Evolutionary conservation across 2,888 invertebrate genomes (phyloP).

Genomic region (Endotricha flammealis): DNA sequence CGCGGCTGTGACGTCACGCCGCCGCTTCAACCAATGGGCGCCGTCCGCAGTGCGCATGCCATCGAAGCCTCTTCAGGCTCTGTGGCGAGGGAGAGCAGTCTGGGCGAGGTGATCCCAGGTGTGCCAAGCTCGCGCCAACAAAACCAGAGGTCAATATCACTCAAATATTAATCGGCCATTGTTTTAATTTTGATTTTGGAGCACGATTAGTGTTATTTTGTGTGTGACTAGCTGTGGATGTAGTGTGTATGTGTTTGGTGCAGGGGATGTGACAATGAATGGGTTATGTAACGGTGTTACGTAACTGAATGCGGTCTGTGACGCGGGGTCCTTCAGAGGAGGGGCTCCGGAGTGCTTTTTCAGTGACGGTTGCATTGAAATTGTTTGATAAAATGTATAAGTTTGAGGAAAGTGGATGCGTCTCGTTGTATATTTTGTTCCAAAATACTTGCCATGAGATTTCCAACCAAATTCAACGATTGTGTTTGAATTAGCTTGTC

Average conservation of each 20-base stretch:
- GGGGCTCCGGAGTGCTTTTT: slow-evolving; percentile 2
- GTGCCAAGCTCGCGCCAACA: slow-evolving; percentile 62
- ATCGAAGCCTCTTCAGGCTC: slow-evolving; percentile 44
- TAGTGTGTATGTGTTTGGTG: slow-evolving; percentile 22
- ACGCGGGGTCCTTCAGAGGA: slow-evolving; percentile 5
- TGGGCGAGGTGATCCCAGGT: slow-evolving; percentile 70
- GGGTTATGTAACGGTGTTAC: slow-evolving; percentile 18
- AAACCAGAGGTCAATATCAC: slow-evolving; percentile 59
- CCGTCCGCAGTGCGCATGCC: slow-evolving; percentile 52
- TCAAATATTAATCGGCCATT: slow-evolving; percentile 33
- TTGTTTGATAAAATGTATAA: too few species aligned
- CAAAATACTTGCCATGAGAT: too few species aligned
- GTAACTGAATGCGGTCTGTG: slow-evolving; percentile 1
- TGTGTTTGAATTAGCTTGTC: too few species aligned
- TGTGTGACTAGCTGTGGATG: slow-evolving; percentile 19
- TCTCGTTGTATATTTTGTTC: too few species aligned
- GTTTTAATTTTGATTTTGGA: slow-evolving; percentile 31
- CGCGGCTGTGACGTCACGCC: slow-evolving; percentile 58
- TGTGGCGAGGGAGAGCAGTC: slow-evolving; percentile 52
- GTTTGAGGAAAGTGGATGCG: too few species aligned
- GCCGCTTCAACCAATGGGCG: slow-evolving; percentile 51
- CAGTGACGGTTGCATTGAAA: slow-evolving; percentile 3
- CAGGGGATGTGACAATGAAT: slow-evolving; percentile 9
- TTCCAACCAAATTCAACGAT: too few species aligned
- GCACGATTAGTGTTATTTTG: slow-evolving; percentile 18